These are phyloP conservation scores for Aegithalos caudatus DNA, from an alignment of 2,113 vertebrate genomes.

Conservation along the genomic window DNA sequence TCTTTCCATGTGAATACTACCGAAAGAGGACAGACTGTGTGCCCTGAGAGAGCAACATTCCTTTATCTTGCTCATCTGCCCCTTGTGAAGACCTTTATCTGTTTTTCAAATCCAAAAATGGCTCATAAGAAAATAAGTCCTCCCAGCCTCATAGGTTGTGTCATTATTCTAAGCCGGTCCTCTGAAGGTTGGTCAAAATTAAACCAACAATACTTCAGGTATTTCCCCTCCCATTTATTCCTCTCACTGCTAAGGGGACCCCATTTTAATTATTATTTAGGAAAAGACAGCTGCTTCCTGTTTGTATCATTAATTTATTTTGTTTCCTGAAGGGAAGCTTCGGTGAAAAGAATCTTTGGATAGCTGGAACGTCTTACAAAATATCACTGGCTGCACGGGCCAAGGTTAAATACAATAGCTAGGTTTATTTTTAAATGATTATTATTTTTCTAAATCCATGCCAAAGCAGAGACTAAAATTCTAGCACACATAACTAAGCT, in stretches of 20 bases:
- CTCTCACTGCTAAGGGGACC: not conserved
- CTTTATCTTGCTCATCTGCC: slow-evolving; percentile 48
- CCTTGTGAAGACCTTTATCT: not conserved
- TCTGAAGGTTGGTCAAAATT: slow-evolving; percentile 43
- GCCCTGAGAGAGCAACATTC: slow-evolving; percentile 24
- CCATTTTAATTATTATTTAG: slow-evolving; percentile 71
- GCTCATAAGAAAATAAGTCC: not conserved
- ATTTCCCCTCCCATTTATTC: slow-evolving; percentile 39
- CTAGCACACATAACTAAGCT: slow-evolving; percentile 31
- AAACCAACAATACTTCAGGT: slow-evolving; percentile 23
- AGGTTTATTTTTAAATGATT: slow-evolving; percentile 68
- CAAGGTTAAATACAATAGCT: slow-evolving; percentile 72
- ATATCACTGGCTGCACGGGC: slow-evolving; percentile 36
- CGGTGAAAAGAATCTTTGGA: slow-evolving; percentile 58
- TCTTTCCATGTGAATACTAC: slow-evolving; percentile 15
- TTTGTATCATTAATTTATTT: slow-evolving; percentile 75
- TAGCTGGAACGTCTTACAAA: slow-evolving; percentile 59
- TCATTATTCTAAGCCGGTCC: slow-evolving; percentile 24
- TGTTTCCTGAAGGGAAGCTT: slow-evolving; percentile 75
- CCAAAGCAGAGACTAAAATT: slow-evolving; percentile 42
- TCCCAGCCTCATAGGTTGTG: slow-evolving; percentile 14
- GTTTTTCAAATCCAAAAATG: slow-evolving; percentile 20
- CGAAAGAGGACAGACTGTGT: not conserved
- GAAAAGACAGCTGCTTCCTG: slow-evolving; percentile 74
- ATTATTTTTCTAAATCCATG: slow-evolving; percentile 50